These are phyloP conservation scores for Schizopygopsis pylzovi DNA, from an alignment of 2,797 vertebrate genomes.

Conservation along the genomic window DNA sequence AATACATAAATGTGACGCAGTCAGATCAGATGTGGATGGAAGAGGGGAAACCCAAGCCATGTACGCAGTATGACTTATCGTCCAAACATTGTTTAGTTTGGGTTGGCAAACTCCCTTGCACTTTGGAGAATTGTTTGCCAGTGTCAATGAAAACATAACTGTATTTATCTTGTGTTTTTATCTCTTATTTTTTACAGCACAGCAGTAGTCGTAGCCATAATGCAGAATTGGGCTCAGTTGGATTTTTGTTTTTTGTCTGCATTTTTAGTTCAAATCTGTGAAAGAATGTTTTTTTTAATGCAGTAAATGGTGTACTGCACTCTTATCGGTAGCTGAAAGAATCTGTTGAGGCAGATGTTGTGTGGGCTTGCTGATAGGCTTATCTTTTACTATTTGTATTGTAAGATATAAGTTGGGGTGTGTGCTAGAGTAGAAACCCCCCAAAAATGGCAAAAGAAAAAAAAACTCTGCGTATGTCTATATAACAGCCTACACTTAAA, in stretches of 20 bases:
- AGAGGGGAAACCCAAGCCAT: constrained; percentile 42
- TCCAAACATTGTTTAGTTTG: constrained; percentile 50
- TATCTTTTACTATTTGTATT: constrained; percentile 11
- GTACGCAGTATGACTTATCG: not conserved
- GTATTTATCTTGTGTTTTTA: constrained; percentile 21
- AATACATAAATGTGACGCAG: constrained; percentile 25
- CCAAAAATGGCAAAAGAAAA: too few species aligned
- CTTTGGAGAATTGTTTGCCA: constrained; percentile 34
- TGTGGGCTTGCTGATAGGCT: not conserved
- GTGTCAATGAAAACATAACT: constrained; percentile 42
- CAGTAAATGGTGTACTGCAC: not conserved
- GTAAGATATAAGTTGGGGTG: not conserved
- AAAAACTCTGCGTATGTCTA: too few species aligned
- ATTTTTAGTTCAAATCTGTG: not conserved
- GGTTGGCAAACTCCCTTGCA: constrained; percentile 44
- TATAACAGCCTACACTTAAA: too few species aligned
- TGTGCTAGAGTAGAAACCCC: too few species aligned
- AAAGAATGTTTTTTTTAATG: not conserved
- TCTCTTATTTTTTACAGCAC: constrained; percentile 13
- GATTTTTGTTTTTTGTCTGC: not conserved
- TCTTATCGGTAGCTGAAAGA: not conserved
- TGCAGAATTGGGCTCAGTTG: not conserved
- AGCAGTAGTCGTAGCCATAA: not conserved
- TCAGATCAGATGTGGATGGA: constrained; percentile 40
- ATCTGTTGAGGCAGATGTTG: not conserved